Percentiles rank a stretch among this genome's conserved stretches.
These are phyloP conservation scores for Trachemys scripta DNA, from an alignment of 2,113 vertebrate genomes.

Conservation along the genomic window DNA sequence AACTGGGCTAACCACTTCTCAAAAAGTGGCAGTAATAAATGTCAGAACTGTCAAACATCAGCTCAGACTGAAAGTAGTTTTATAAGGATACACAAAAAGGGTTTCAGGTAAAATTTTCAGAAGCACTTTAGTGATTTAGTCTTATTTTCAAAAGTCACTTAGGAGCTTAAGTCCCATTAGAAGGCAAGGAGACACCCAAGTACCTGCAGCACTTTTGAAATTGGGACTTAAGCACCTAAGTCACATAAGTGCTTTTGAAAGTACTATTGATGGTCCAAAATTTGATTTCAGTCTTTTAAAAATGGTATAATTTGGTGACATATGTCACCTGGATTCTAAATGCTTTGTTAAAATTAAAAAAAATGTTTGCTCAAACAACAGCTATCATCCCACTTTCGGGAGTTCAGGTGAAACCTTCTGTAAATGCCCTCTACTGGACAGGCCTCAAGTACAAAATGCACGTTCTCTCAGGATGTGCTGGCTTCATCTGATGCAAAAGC, in stretches of 20 bases:
- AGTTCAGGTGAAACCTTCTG: neutral
- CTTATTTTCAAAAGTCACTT: neutral
- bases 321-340: neutral
- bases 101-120: constrained; percentile 35
- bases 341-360: neutral
- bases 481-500: neutral
- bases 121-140: neutral
- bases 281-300: neutral
- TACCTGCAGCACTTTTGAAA: accelerated
- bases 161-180: neutral
- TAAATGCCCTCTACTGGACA: neutral
- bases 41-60: constrained; percentile 25
- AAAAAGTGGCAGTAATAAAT: neutral
- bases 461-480: accelerated
- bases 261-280: neutral
- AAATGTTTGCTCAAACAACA: accelerated
- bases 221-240: neutral
- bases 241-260: neutral
- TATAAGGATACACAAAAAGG: constrained; percentile 37
- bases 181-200: neutral
- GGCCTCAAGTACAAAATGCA: accelerated
- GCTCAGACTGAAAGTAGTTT: constrained; percentile 32
- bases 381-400: neutral
- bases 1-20: neutral
- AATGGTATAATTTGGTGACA: neutral